Evolutionary conservation across 2,888 invertebrate genomes (phyloP).

Genomic region (Bombylius discolor): DNA sequence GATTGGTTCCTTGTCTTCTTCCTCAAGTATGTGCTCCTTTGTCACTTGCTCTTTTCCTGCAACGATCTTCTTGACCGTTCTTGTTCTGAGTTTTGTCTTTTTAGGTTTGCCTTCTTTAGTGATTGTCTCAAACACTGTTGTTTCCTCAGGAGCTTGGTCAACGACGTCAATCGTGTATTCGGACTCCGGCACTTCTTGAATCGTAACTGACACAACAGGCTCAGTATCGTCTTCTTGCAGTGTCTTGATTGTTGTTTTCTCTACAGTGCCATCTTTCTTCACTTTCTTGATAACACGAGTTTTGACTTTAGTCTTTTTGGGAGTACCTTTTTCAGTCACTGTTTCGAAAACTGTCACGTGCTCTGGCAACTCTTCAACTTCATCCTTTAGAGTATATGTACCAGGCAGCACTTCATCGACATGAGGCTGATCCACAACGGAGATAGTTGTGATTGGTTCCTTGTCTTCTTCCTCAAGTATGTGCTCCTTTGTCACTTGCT

Average conservation of each 20-base stretch:
- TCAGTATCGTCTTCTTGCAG: conserved; percentile 24
- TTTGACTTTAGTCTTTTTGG: conserved; percentile 23
- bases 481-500: conserved; percentile 32
- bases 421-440: conserved; percentile 7
- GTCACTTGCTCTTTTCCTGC: conserved; percentile 24
- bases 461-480: conserved; percentile 32
- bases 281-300: conserved; percentile 19
- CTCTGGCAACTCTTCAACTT: conserved; percentile 28
- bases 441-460: conserved; percentile 22
- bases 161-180: conserved; percentile 12
- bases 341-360: conserved; percentile 13
- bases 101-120: conserved; percentile 18
- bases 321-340: conserved; percentile 17
- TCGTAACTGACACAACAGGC: conserved; percentile 23
- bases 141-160: conserved; percentile 14
- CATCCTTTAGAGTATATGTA: not conserved
- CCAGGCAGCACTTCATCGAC: conserved; percentile 15
- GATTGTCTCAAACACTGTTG: conserved; percentile 31
- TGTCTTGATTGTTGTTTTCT: conserved; percentile 24
- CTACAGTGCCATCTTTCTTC: conserved; percentile 19
- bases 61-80: conserved; percentile 17
- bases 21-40: conserved; percentile 24
- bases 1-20: conserved; percentile 28
- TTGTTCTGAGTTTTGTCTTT: conserved; percentile 19
- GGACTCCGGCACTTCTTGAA: conserved; percentile 13